Evolutionary conservation across 1,140 invertebrate genomes (phyloP).

Genomic region (Drosophila lacertosa): DNA sequence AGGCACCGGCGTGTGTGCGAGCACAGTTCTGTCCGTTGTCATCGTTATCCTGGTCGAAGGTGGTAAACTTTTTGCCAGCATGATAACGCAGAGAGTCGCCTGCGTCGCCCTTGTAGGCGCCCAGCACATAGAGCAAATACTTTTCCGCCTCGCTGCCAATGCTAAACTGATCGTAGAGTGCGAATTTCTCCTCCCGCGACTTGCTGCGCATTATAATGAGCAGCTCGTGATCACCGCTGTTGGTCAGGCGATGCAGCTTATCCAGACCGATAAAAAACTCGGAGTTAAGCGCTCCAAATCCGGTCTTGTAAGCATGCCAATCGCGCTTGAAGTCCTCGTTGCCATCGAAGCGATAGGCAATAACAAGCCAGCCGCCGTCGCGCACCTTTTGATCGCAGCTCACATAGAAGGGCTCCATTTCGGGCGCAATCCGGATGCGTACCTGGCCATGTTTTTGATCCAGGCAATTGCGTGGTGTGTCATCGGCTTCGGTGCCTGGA

Average conservation of each 20-base stretch:
- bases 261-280: constrained; percentile 88
- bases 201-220: constrained; percentile 87
- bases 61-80: constrained; percentile 89
- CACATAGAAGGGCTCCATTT: constrained; percentile 85
- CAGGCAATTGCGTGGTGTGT: constrained; percentile 47
- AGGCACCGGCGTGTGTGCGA: constrained; percentile 86
- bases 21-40: constrained; percentile 89
- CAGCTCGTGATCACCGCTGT: constrained; percentile 86
- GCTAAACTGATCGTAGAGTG: constrained; percentile 87
- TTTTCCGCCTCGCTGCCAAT: constrained; percentile 87
- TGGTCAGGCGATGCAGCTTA: constrained; percentile 86
- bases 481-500: background rate
- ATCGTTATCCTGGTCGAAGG: constrained; percentile 89
- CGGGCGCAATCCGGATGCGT: constrained; percentile 28
- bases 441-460: constrained; percentile 56
- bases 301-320: constrained; percentile 87
- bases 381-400: constrained; percentile 85
- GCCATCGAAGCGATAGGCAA: constrained; percentile 87
- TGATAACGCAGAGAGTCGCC: constrained; percentile 89
- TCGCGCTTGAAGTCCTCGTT: constrained; percentile 86
- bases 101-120: constrained; percentile 87
- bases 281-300: constrained; percentile 86
- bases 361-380: constrained; percentile 87
- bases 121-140: constrained; percentile 87
- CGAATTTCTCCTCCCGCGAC: constrained; percentile 85